A percentile compares a stretch with the other conserved stretches of the same genome.
Evolutionary conservation across 2,888 invertebrate genomes (phyloP).

Genomic region (Sepiola atlantica): DNA sequence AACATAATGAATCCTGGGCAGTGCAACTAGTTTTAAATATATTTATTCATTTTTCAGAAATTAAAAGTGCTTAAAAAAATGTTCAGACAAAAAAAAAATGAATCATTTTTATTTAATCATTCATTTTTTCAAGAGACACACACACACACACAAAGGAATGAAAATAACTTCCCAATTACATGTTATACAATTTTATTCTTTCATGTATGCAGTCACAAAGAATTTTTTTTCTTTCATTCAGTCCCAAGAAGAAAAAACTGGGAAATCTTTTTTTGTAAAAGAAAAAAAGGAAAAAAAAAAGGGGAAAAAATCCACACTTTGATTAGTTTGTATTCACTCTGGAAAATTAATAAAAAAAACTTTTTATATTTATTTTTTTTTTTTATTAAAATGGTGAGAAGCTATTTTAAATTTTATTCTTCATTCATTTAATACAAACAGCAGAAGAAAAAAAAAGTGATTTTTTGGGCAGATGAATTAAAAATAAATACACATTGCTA

Average conservation of each 20-base stretch:
- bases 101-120: no score
- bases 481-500: neutral
- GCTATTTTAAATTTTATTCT: neutral
- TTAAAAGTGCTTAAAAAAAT: no score
- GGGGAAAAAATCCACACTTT: neutral
- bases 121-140: no score
- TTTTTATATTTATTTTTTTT: neutral
- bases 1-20: no score
- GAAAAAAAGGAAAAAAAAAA: no score
- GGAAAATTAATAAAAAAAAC: neutral
- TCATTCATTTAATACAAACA: neutral
- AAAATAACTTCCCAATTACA: slow-evolving; percentile 18
- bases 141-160: neutral
- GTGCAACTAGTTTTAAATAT: no score
- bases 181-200: neutral
- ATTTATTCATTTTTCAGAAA: no score
- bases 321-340: neutral
- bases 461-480: neutral
- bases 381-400: no score
- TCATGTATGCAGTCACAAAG: neutral
- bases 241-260: neutral
- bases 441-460: neutral
- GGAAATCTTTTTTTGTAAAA: no score
- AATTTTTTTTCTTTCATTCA: neutral
- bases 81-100: no score